Percentiles rank a stretch among this genome's conserved stretches.
These are phyloP conservation scores for Trachelus troglodyta DNA, from an alignment of 2,888 invertebrate genomes.

Conservation along the genomic window DNA sequence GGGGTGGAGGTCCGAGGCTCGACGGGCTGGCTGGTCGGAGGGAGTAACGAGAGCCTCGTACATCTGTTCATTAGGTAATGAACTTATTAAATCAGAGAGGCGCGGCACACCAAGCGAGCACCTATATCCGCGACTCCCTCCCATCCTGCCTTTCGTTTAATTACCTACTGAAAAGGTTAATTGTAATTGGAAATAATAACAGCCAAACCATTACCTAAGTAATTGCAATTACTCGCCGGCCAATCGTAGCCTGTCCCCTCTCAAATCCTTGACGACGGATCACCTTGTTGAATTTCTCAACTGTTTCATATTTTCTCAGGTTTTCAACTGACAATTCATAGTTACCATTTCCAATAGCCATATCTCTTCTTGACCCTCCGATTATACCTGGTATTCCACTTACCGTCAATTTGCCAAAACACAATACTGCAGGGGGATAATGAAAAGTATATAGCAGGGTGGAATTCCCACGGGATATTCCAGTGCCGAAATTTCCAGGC, in stretches of 20 bases:
- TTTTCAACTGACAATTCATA: not conserved
- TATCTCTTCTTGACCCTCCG: not conserved
- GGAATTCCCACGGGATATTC: not conserved
- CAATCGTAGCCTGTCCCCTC: not conserved
- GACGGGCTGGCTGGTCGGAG: slow-evolving; percentile 11
- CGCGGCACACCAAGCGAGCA: slow-evolving; percentile 28
- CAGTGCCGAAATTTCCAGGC: slow-evolving; percentile 2
- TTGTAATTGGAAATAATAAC: slow-evolving; percentile 48
- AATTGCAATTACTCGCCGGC: slow-evolving; percentile 24
- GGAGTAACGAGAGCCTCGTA: slow-evolving; percentile 36
- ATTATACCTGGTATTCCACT: not conserved
- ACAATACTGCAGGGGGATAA: not conserved
- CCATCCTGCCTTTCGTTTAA: slow-evolving; percentile 42
- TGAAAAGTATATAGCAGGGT: not conserved
- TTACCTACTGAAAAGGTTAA: slow-evolving; percentile 50
- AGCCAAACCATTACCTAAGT: slow-evolving; percentile 25
- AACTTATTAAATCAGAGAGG: slow-evolving; percentile 62
- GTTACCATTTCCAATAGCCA: too few relatives aligned
- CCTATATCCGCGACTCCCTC: slow-evolving; percentile 18
- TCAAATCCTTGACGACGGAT: not conserved
- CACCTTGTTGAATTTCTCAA: not conserved
- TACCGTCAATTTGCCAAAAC: not conserved
- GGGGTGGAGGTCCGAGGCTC: slow-evolving; percentile 9
- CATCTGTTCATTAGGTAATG: slow-evolving; percentile 64
- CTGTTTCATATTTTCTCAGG: not conserved